Evolutionary conservation across 1,140 invertebrate genomes (phyloP), one percentile per base, ranked within the genome.

Genomic region (Microplitis mediator): DNA sequence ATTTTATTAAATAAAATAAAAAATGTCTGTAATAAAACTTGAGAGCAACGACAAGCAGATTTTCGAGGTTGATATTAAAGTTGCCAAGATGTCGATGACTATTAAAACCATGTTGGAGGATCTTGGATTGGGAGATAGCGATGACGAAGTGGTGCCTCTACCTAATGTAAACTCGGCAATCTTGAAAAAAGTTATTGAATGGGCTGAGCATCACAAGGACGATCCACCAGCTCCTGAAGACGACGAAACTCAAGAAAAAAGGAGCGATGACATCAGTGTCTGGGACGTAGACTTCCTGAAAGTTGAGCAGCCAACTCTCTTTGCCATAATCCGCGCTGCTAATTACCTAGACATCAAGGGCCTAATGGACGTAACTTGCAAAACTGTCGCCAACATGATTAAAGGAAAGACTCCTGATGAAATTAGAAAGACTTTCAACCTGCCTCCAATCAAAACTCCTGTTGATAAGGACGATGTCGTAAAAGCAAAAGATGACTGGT

Each of bases 221-320:
- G 93, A 94, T 82, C 16, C 31, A 8, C 23, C 23, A 9, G 9
- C 58, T 31, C 16, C 3, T 4, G 58, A 60, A 60, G 16, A 60
- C 23, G 58, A 60, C 13, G 6, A 31, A 5, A 34, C 5, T 3
- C 6, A 9, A 3, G 16, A 23, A 74, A 92, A 92, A 74, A 78
- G 92, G 9, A 93, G 92, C 4, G 92, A 94, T 84, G 92, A 93
- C 78, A 93, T 94, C 75, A 88, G 88, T 58, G 89, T 88, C 3
- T 94, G 92, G 92, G 93, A 94, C 86, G 89, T 90, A 6, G 92
- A 94, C 77, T 93, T 94, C 78, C 82, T 94, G 0, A 94, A 80
- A 65, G 86, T 89, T 5, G 92, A 93, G 79, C 92, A 93, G 79
- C 91, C 92, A 58, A 93, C 92, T 4, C 83, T 93, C 2, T 94